phyloP scores from a whole-genome alignment of 2,888 invertebrate species.

The Conomelus anceps region DNA sequence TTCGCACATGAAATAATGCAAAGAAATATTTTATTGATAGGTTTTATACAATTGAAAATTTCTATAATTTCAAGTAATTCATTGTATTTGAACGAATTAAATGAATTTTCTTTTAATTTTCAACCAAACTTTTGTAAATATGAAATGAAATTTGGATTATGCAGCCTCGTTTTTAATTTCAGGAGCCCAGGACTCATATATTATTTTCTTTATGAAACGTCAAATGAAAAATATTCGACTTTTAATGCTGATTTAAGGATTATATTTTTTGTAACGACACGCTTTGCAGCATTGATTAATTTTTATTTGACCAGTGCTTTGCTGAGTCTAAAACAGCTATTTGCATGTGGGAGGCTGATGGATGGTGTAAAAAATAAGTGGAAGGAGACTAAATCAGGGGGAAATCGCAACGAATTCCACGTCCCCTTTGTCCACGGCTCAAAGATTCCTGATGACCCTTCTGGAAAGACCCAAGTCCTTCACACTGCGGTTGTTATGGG shows the following conservation, averaged over 20 bases:
- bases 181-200: too few relatives aligned
- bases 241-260: neutral
- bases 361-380: neutral
- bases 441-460: neutral
- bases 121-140: too few relatives aligned
- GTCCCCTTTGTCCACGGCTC: neutral
- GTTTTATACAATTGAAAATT: too few relatives aligned
- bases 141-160: too few relatives aligned
- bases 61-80: too few relatives aligned
- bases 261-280: neutral
- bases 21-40: too few relatives aligned
- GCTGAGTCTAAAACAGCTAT: neutral
- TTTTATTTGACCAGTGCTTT: neutral
- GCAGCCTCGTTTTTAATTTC: too few relatives aligned
- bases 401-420: neutral
- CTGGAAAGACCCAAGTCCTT: neutral
- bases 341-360: neutral
- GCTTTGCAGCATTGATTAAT: neutral
- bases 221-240: too few relatives aligned
- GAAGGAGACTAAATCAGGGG: neutral
- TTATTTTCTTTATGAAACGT: too few relatives aligned
- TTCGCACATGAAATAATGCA: too few relatives aligned
- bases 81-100: too few relatives aligned
- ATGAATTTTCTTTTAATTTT: too few relatives aligned
- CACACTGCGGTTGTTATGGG: neutral